Base-by-base conservation (phyloP, 2,888 invertebrate genomes). In the Tubulanus polymorphus region DNA sequence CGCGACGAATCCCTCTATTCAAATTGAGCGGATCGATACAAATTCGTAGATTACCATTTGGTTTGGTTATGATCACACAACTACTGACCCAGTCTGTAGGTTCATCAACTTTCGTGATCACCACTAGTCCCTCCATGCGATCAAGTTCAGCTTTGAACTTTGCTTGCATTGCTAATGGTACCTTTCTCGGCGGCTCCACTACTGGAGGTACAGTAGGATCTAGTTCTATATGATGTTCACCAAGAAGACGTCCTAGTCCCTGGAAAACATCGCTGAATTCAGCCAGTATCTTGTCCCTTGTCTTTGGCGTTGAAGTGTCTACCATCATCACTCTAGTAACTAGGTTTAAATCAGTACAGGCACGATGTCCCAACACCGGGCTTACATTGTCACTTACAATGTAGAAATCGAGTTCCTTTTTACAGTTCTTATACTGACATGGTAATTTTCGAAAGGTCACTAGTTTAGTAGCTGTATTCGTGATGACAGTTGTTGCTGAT, bases 51-150 rank as follows among this genome's bases (percentile, higher is more conserved):
- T 66, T 66, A 41, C 61, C 62, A 20, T 60, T 59, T n/a, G n/a
- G n/a, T 37, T 48, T 37, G 5, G 56, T 25, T 3, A 59, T 51
- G 1, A 64, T 60, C 8, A 58, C 63, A 62, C 63, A 65, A 1
- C 60, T 61, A 48, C 61, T 61, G 23, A 63, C 61, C 63, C 61
- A 64, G 23, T 62, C 57, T 6, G 65, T 60, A 5, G 65, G 59
- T 41, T 57, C 46, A 25, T 60, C 54, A 3, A 58, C 55, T 20
- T 48, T 53, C 28, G 18, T 35, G 10, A 56, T 62, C 2, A 65
- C 37, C 10, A 48, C 54, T 37, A 50, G 30, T 32, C 56, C n/a
- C 35, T 54, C 57, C 48, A 64, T 37, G 18, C 52, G 30, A 18
- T 41, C 41, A 41, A 41, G 41, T 8, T 18, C 23, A 20, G 5